A percentile compares a stretch with the other conserved stretches of the same genome.
Conservation (phyloP, 2,797 vertebrate genomes). For the Anomalospiza imberbis region DNA sequence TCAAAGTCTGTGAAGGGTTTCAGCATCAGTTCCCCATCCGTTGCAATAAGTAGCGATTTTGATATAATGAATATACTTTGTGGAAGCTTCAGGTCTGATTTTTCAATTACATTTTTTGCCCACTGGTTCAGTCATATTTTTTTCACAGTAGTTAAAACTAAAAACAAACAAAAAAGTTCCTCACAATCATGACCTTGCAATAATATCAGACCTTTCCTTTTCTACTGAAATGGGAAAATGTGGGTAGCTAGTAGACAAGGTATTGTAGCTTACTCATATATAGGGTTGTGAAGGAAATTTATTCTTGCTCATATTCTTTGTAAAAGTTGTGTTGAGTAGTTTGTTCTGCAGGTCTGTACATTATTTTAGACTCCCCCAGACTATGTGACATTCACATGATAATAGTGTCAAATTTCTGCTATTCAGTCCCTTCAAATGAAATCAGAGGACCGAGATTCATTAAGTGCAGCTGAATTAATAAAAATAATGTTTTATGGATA, state of each 20-base stretch:
- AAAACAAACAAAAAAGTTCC: not conserved
- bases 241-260: not conserved
- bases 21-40: rapidly evolving
- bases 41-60: not conserved
- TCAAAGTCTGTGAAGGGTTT: not conserved
- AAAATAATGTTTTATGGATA: not conserved
- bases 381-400: not conserved
- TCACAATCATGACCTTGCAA: not conserved
- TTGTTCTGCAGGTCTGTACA: not conserved
- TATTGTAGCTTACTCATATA: not conserved
- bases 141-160: not conserved
- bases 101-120: not conserved
- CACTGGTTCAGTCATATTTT: not conserved
- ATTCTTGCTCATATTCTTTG: not conserved
- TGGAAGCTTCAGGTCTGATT: not conserved
- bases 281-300: not conserved
- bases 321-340: not conserved
- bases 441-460: not conserved
- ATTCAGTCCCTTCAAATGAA: not conserved
- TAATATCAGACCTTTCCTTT: not conserved
- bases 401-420: not conserved
- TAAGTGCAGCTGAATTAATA: not conserved
- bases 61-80: not conserved
- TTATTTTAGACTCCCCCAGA: not conserved
- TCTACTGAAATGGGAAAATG: not conserved